Conservation (phyloP, 2,888 invertebrate genomes). For the Muscina levida region DNA sequence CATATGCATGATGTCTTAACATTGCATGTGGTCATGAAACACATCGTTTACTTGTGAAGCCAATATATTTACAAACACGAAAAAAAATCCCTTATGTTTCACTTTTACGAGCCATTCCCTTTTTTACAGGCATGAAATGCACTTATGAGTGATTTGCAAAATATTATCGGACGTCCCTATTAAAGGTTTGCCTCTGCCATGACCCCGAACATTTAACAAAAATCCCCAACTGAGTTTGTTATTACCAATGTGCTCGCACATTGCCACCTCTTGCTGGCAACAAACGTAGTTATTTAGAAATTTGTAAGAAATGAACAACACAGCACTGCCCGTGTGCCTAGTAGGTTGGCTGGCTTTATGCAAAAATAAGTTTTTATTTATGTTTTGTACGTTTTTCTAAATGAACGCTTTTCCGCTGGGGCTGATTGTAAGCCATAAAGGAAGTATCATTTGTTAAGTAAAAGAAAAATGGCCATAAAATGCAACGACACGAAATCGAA, state of each 20-base stretch:
- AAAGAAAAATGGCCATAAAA: constrained; percentile 10
- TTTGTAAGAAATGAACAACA: not conserved
- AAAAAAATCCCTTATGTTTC: not conserved
- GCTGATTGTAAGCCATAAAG: constrained; percentile 46
- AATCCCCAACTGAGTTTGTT: not conserved
- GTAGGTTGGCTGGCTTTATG: not conserved
- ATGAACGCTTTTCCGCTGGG: constrained; percentile 25
- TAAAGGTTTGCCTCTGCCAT: too few relatives aligned
- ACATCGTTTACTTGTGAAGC: not conserved
- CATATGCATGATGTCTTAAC: constrained; percentile 2
- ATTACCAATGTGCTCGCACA: not conserved
- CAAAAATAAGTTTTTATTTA: not conserved
- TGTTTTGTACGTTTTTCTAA: constrained; percentile 36
- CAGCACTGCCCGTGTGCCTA: constrained; percentile 33
- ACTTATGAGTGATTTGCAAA: too few relatives aligned
- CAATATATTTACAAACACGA: not conserved
- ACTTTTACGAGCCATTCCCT: too few relatives aligned
- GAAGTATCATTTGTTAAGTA: constrained; percentile 45
- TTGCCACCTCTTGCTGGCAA: not conserved
- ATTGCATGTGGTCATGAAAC: constrained; percentile 37
- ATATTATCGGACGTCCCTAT: not conserved
- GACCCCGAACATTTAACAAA: not conserved
- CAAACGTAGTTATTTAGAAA: not conserved
- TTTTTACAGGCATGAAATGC: too few relatives aligned
- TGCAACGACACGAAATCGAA: not conserved